Evolutionary conservation across 2,797 vertebrate species (phyloP), one percentile per base, ranked within the genome.

Genomic region (Ibycter americanus): DNA sequence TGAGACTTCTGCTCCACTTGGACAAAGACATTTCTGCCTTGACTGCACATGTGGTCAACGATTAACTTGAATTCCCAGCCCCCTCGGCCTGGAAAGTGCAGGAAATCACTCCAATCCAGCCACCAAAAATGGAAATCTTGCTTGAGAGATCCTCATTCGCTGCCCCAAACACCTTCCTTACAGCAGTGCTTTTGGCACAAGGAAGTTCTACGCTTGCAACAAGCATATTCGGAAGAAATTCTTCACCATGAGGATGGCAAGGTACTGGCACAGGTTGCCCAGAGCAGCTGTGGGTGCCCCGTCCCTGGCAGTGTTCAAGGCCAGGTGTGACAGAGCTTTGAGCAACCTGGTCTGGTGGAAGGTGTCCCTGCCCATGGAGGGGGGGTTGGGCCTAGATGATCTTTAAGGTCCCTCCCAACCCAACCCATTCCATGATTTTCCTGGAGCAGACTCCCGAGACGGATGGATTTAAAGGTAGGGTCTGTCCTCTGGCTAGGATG

Each of bases 101-200:
- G 89, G 93, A 42, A 49, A 66, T 40, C 5, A 9, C 74, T 74
- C 84, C 29, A 15, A 9, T 3, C n/a, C 54, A 0, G 10, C 6
- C 4, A 3, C 61, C 40, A 27, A 72, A 88, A 86, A 65, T 38
- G 73, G 88, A 66, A 78, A 55, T 17, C 0, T 14, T 11, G 0
- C 38, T 25, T 0, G 63, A 44, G 49, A 19, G 18, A 10, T 3
- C 62, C 66, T 61, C 36, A 0, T 16, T 10, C 8, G 0, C 25
- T 1, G 0, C 44, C 91, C 20, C 46, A 2, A 6, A 2, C 46
- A 0, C 51, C 68, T 27, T 46, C 76, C 68, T 21, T 3, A 0
- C 2, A 0, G 31, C 1, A 3, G 7, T 2, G 54, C 21, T 66
- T 8, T 20, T 0, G 0, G 27, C 76, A 38, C 1, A 1, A 3